Conservation (phyloP, 2,797 vertebrate species). For the Acanthopagrus latus region DNA sequence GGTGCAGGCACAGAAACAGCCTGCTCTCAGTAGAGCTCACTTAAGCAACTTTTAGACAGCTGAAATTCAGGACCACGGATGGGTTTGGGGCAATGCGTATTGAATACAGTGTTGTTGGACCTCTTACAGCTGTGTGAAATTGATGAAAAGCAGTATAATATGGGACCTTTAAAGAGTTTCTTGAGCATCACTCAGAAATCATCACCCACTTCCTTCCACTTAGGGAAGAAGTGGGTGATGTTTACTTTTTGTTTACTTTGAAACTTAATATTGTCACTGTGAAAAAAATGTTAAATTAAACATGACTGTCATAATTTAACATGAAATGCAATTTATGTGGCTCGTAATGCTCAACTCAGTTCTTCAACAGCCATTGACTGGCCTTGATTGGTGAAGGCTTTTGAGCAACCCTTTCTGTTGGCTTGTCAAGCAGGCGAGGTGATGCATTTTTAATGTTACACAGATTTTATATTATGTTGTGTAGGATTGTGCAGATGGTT, state of each 20-base stretch:
- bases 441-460: neutral
- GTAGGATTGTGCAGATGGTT: conserved; percentile 14
- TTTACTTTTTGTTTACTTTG: too few relatives aligned
- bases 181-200: neutral
- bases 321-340: neutral
- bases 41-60: too few relatives aligned
- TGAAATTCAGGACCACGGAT: too few relatives aligned
- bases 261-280: neutral
- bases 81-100: too few relatives aligned
- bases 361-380: too few relatives aligned
- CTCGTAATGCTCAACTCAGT: neutral
- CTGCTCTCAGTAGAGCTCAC: too few relatives aligned
- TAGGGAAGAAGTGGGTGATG: too few relatives aligned
- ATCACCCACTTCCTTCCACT: neutral
- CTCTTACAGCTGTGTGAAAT: too few relatives aligned
- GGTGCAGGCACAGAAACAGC: too few relatives aligned
- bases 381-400: neutral
- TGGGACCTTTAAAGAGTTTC: neutral
- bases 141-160: too few relatives aligned
- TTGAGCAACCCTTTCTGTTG: neutral
- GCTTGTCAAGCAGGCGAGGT: neutral
- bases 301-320: neutral
- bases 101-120: too few relatives aligned
- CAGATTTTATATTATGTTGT: neutral
- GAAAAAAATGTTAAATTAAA: neutral